These are phyloP conservation scores for Pipistrellus nathusii DNA, from an alignment of 2,797 vertebrate genomes.

Conservation along the genomic window DNA sequence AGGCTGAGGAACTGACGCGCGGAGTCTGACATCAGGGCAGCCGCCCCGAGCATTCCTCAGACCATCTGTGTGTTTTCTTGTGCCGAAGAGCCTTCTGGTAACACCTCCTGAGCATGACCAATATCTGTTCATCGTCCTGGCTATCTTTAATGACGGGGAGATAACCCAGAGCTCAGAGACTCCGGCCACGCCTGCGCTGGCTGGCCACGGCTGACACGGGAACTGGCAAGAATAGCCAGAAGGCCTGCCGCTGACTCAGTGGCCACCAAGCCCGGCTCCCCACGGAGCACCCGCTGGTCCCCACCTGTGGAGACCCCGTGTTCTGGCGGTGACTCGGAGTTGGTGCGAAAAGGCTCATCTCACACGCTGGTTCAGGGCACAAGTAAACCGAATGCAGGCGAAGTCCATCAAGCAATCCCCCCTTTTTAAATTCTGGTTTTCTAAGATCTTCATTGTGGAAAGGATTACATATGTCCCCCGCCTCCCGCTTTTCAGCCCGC, in stretches of 20 bases:
- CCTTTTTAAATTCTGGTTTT: no score
- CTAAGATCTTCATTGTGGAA: no score
- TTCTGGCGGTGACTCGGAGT: neutral
- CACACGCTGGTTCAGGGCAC: neutral
- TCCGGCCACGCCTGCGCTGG: neutral
- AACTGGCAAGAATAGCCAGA: neutral
- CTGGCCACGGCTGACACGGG: neutral
- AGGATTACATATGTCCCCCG: no score
- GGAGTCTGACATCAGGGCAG: neutral
- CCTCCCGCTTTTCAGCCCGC: no score
- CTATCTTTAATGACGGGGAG: slow-evolving; percentile 13
- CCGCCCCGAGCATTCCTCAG: neutral
- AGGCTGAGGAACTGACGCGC: slow-evolving; percentile 16
- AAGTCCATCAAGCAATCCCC: neutral
- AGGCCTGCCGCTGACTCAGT: neutral
- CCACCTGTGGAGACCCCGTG: neutral
- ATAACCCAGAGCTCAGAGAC: neutral
- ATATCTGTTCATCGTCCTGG: neutral
- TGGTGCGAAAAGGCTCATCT: neutral
- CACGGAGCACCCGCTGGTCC: neutral
- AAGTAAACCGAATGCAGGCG: neutral
- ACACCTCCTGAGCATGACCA: neutral
- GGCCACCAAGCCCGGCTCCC: neutral
- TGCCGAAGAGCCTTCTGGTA: neutral
- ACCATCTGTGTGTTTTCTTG: neutral